Evolutionary conservation across 53 echinoderm and acorn worm genomes (phyloP).

Genomic region (Holothuria scabra): DNA sequence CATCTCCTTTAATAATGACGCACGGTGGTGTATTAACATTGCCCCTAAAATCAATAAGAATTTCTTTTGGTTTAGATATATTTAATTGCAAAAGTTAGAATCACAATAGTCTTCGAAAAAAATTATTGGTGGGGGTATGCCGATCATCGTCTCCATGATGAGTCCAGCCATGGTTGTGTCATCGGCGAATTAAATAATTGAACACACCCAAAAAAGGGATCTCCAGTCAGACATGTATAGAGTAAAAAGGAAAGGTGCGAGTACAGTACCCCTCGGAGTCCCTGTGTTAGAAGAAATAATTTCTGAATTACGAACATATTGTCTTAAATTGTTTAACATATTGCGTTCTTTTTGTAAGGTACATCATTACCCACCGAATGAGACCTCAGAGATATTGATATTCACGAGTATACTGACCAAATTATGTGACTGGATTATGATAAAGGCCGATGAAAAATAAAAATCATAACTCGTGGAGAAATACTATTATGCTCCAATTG

Average conservation of each 20-base stretch:
- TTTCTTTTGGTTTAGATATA: too few relatives aligned
- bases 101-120: too few relatives aligned
- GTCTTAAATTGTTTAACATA: not conserved
- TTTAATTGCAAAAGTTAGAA: too few relatives aligned
- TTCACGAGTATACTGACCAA: not conserved
- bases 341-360: conserved; percentile 1
- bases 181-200: too few relatives aligned
- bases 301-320: not conserved
- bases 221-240: not conserved
- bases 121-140: too few relatives aligned
- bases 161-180: too few relatives aligned
- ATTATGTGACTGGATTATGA: conserved; percentile 17
- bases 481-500: not conserved
- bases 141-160: too few relatives aligned
- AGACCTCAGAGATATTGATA: not conserved
- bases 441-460: not conserved
- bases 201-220: not conserved
- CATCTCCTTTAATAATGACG: too few relatives aligned
- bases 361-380: not conserved
- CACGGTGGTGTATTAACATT: too few relatives aligned
- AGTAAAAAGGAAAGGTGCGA: not conserved
- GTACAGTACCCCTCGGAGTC: conserved; percentile 2
- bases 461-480: not conserved
- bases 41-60: too few relatives aligned
- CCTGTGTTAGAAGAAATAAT: not conserved